phyloP scores from a whole-genome alignment of 2,113 vertebrate genomes.

The Columba livia region DNA sequence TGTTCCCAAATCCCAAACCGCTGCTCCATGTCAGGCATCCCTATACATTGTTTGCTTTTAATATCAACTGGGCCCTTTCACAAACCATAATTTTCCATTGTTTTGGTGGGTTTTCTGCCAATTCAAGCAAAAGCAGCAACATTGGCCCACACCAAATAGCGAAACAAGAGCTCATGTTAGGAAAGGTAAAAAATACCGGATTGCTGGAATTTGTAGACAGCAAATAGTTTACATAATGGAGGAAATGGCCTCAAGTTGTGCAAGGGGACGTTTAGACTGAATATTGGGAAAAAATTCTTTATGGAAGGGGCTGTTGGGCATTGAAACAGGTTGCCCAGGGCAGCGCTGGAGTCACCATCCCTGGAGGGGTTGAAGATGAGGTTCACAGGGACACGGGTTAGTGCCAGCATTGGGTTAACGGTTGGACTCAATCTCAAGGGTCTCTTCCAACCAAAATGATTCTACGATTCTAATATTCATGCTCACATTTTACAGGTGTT shows the following conservation, averaged over 20 bases:
- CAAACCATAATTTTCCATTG: fast-evolving
- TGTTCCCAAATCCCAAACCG: background rate
- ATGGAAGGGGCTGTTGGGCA: no score
- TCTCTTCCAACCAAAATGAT: no score
- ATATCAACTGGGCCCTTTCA: background rate
- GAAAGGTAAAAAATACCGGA: fast-evolving
- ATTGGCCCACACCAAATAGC: fast-evolving
- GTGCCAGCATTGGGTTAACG: no score
- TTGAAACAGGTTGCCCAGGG: no score
- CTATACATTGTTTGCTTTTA: background rate
- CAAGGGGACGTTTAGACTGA: no score
- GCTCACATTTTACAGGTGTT: fast-evolving
- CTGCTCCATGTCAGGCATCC: fast-evolving
- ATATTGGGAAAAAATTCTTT: no score
- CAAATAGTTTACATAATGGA: background rate
- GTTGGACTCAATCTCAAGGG: no score
- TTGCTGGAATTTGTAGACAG: background rate
- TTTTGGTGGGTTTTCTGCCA: background rate
- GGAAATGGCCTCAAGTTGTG: no score
- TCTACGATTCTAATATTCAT: fast-evolving
- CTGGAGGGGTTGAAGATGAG: no score
- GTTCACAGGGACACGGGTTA: no score
- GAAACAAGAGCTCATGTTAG: background rate
- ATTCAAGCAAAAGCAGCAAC: background rate
- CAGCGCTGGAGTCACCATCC: no score